Evolutionary conservation across 2,888 invertebrate species (phyloP).

Genomic region (Amblyjoppa proteus): DNA sequence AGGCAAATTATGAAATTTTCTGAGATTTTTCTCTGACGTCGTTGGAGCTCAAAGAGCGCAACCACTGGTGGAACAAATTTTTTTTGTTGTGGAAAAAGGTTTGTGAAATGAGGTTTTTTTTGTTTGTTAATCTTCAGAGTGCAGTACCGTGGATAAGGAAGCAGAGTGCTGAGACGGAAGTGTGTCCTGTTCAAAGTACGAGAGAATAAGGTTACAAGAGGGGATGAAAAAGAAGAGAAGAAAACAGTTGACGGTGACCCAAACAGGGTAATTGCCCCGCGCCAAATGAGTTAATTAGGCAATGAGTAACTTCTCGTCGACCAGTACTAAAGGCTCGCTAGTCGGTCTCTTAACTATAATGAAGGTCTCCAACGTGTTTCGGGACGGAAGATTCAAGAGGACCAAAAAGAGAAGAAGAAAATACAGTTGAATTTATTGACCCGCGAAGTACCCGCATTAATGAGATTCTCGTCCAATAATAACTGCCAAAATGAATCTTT

Average conservation of each 20-base stretch:
- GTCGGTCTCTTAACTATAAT: constrained; percentile 10
- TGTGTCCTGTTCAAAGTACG: background rate
- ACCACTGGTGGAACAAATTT: background rate
- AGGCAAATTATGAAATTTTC: background rate
- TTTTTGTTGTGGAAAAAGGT: background rate
- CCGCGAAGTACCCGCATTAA: background rate
- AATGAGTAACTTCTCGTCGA: constrained; percentile 8
- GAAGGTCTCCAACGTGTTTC: background rate
- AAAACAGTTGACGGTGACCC: background rate
- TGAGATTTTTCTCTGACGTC: background rate
- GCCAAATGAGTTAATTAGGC: constrained; percentile 21
- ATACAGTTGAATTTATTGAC: background rate
- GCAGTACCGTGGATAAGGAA: background rate
- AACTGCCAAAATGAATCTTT: background rate
- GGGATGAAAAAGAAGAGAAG: background rate
- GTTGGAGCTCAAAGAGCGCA: background rate
- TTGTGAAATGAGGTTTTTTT: background rate
- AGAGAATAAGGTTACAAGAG: background rate
- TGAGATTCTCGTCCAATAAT: background rate
- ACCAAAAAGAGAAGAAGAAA: background rate
- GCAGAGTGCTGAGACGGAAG: background rate
- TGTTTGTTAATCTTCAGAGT: background rate
- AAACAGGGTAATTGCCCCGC: constrained; percentile 15
- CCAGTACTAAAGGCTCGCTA: background rate
- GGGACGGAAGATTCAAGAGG: background rate